Evolutionary conservation across 2,888 invertebrate genomes (phyloP).

Genomic region (Cyaniris semiargus): DNA sequence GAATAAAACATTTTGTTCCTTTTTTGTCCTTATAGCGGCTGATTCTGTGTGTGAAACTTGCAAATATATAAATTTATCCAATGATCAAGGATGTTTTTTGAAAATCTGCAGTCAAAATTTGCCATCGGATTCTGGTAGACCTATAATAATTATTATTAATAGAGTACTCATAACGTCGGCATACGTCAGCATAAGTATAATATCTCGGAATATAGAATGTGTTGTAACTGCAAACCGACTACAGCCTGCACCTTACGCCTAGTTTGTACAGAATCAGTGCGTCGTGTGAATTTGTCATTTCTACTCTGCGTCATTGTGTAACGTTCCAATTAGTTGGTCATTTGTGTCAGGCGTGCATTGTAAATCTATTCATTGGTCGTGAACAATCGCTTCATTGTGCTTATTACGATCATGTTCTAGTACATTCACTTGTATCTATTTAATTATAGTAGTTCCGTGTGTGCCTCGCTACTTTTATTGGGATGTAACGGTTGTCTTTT

Average conservation of each 20-base stretch:
- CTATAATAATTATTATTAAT: no score
- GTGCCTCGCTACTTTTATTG: not conserved
- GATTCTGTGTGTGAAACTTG: no score
- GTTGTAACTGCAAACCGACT: no score
- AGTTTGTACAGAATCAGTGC: not conserved
- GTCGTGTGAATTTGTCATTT: constrained; percentile 13
- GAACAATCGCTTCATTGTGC: constrained; percentile 66
- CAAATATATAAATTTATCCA: no score
- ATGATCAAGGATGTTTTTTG: no score
- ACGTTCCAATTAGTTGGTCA: constrained; percentile 77
- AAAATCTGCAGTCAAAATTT: no score
- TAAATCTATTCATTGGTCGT: constrained; percentile 65
- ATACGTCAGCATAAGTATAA: no score
- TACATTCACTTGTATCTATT: constrained; percentile 49
- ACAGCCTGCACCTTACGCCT: constrained; percentile 20
- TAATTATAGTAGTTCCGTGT: constrained; percentile 43
- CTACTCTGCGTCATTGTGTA: constrained; percentile 55
- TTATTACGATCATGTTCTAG: constrained; percentile 56
- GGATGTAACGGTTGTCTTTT: not conserved
- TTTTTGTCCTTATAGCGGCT: no score
- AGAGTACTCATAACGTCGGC: no score
- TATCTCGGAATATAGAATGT: no score
- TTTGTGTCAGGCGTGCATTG: constrained; percentile 75
- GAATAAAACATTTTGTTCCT: no score
- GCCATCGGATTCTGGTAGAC: no score